Evolutionary conservation across 2,888 invertebrate genomes (phyloP).

Genomic region (Salpingus planirostris): DNA sequence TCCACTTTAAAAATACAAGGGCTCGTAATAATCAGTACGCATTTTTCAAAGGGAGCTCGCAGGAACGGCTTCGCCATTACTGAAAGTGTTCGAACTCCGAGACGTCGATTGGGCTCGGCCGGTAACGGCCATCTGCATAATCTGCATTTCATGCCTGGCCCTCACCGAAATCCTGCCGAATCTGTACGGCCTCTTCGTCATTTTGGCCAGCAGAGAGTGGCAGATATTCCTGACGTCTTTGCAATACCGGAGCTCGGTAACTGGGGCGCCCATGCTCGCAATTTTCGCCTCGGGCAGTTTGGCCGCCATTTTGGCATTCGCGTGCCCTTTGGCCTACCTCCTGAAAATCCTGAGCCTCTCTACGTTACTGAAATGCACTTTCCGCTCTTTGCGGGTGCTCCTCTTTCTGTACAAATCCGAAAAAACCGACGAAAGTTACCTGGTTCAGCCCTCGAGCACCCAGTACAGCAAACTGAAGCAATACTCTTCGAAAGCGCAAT

Average conservation of each 20-base stretch:
- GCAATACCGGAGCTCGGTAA: conserved; percentile 51
- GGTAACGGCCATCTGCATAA: conserved; percentile 50
- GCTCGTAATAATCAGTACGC: not conserved
- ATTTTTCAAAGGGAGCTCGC: conserved; percentile 43
- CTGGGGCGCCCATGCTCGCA: conserved; percentile 55
- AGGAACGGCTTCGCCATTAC: conserved; percentile 51
- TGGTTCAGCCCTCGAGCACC: conserved; percentile 24
- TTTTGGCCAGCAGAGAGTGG: conserved; percentile 53
- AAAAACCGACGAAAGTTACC: conserved; percentile 42
- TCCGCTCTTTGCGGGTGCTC: conserved; percentile 31
- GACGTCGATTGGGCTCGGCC: conserved; percentile 54
- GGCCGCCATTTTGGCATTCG: conserved; percentile 54
- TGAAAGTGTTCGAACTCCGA: conserved; percentile 50
- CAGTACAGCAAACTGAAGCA: conserved; percentile 34
- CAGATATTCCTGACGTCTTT: conserved; percentile 52
- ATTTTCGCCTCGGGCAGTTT: conserved; percentile 56
- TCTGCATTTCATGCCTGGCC: conserved; percentile 52
- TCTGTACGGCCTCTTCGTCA: conserved; percentile 47
- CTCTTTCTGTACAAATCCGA: conserved; percentile 51
- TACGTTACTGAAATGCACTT: conserved; percentile 40
- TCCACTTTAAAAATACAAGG: not conserved
- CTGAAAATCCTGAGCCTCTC: conserved; percentile 52
- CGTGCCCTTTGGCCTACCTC: conserved; percentile 53
- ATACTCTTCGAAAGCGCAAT: too few relatives aligned
- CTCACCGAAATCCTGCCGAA: conserved; percentile 52